A percentile compares a stretch with the other conserved stretches of the same genome.
Conservation (phyloP, 2,113 vertebrate species). For the Dasyurus viverrinus region DNA sequence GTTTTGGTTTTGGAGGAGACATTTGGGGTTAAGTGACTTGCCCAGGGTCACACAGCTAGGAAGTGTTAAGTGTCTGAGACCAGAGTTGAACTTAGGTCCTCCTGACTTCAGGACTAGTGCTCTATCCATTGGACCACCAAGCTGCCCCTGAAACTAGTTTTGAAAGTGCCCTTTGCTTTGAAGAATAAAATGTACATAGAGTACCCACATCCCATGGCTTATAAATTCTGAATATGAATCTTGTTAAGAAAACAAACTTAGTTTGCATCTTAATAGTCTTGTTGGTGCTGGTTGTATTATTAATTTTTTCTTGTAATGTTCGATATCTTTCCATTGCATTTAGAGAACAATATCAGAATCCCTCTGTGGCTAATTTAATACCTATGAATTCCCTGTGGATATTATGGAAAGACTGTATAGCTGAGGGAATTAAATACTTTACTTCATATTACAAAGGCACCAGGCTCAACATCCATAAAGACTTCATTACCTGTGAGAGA, state of each 20-base stretch:
- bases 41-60: too few species aligned
- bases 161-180: background rate
- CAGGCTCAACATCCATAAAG: constrained; percentile 54
- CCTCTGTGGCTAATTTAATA: constrained; percentile 55
- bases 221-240: constrained; percentile 17
- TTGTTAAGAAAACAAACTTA: background rate
- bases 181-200: background rate
- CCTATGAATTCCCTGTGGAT: constrained; percentile 27
- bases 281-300: background rate
- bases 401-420: constrained; percentile 43
- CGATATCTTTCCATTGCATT: constrained; percentile 47
- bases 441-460: constrained; percentile 68
- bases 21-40: too few species aligned
- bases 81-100: too few species aligned
- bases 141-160: too few species aligned
- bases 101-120: too few species aligned
- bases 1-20: too few species aligned
- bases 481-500: constrained; percentile 55
- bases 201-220: background rate
- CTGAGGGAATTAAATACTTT: constrained; percentile 63
- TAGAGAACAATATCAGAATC: constrained; percentile 50
- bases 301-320: constrained; percentile 49
- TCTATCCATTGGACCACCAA: too few species aligned
- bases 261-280: constrained; percentile 5
- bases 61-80: too few species aligned